Conservation (phyloP, 2,797 vertebrate genomes). For the Paedocypris micromegethes region DNA sequence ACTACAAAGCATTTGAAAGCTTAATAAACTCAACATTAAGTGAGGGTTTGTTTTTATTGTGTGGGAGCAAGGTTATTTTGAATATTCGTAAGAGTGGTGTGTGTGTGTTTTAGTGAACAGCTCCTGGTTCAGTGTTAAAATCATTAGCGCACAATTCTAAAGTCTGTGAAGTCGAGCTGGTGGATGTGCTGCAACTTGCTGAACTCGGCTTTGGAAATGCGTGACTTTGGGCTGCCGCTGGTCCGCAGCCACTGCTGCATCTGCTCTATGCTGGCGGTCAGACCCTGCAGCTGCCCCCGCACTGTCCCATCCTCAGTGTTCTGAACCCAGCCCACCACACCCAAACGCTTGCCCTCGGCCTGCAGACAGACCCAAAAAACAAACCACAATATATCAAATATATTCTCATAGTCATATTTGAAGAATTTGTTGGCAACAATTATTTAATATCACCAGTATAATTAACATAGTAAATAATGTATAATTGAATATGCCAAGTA, state of each 20-base stretch:
- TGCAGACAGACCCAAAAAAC: slow-evolving; percentile 49
- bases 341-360: slow-evolving; percentile 80
- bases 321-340: slow-evolving; percentile 90
- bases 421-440: too few relatives aligned
- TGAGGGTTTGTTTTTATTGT: too few relatives aligned
- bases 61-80: too few relatives aligned
- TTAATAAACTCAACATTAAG: too few relatives aligned
- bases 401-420: too few relatives aligned
- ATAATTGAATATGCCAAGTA: too few relatives aligned
- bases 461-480: too few relatives aligned
- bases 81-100: too few relatives aligned
- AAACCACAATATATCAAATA: too few relatives aligned
- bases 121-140: background rate
- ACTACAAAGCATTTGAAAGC: too few relatives aligned
- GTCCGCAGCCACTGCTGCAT: slow-evolving; percentile 87
- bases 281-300: slow-evolving; percentile 83
- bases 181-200: slow-evolving; percentile 75
- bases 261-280: slow-evolving; percentile 65
- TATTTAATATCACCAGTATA: too few relatives aligned
- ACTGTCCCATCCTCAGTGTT: slow-evolving; percentile 84
- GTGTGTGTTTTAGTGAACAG: background rate
- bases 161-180: slow-evolving; percentile 66
- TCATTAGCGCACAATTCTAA: slow-evolving; percentile 35
- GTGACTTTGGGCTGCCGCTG: slow-evolving; percentile 84
- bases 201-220: slow-evolving; percentile 79